phyloP scores from a whole-genome alignment of 2,888 invertebrate species.

The Calliopum simillimum region DNA sequence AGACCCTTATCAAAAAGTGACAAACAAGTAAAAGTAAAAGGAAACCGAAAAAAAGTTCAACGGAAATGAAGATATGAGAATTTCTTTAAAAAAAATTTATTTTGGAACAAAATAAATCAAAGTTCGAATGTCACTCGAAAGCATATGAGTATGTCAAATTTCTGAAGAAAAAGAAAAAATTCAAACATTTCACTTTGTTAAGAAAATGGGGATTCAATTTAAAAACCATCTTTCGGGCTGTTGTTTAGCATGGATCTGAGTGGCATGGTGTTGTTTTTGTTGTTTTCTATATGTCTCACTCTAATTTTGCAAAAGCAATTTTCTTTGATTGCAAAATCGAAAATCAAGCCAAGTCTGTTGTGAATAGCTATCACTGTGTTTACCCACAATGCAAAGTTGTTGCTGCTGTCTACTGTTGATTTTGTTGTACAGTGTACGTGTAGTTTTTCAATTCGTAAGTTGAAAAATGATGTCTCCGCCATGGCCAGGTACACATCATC shows the following conservation, averaged over 20 bases:
- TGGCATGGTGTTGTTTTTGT: neutral
- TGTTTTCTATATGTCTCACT: neutral
- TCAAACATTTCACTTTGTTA: neutral
- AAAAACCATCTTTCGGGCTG: too few relatives aligned
- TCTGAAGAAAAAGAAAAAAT: neutral
- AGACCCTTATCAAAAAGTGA: conserved; percentile 20
- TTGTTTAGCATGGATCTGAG: neutral
- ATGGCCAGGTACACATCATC: conserved; percentile 40
- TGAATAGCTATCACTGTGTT: neutral
- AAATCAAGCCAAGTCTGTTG: neutral
- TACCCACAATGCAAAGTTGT: too few relatives aligned
- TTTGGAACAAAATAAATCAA: conserved; percentile 12
- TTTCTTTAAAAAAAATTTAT: neutral
- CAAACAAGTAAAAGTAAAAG: neutral
- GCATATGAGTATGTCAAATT: neutral
- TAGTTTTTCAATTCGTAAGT: neutral
- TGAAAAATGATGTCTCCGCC: conserved; percentile 44
- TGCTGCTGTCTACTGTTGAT: too few relatives aligned
- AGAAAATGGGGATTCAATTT: too few relatives aligned
- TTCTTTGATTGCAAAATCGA: conserved; percentile 19
- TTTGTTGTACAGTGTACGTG: too few relatives aligned
- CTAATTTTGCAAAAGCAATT: conserved; percentile 31
- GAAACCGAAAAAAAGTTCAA: neutral
- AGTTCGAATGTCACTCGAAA: neutral
- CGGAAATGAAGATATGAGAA: neutral